Percentiles rank a stretch among this genome's conserved stretches.
Conservation (phyloP, 2,797 vertebrate species). For the Bufotes viridis region DNA sequence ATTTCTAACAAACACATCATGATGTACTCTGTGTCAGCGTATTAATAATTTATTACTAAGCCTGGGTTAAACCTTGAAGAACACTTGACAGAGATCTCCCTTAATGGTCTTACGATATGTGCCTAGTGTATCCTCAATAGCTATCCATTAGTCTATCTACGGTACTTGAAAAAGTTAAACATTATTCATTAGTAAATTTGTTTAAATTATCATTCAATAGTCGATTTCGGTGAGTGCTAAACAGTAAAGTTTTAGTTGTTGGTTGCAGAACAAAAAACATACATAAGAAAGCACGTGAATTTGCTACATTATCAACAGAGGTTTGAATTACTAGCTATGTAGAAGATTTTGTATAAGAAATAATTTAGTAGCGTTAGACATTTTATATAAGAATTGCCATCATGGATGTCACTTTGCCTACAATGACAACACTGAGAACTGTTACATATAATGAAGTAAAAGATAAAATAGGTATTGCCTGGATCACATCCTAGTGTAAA, state of each 20-base stretch:
- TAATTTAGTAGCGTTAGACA: not conserved
- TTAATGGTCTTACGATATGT: constrained; percentile 28
- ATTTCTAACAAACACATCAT: constrained; percentile 10
- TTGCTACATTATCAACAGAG: not conserved
- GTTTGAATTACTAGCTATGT: not conserved
- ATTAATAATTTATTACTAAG: constrained; percentile 47
- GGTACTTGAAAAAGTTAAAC: not conserved
- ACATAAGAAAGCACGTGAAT: not conserved
- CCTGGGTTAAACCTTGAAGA: constrained; percentile 33
- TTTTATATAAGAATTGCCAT: not conserved
- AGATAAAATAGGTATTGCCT: no score
- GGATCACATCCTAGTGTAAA: no score
- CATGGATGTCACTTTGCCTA: no score
- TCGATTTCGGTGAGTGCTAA: not conserved
- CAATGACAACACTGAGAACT: no score
- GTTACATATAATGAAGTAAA: no score
- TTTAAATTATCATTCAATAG: not conserved
- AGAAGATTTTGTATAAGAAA: not conserved
- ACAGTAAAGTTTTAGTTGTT: not conserved
- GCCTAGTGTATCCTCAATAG: constrained; percentile 17
- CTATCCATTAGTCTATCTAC: constrained; percentile 17
- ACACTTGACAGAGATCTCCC: constrained; percentile 18
- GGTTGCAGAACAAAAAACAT: not conserved
- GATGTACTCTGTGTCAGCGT: constrained; percentile 1
- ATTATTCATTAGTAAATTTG: not conserved